Evolutionary conservation across 2,797 vertebrate species (phyloP).

Genomic region (Poeciliopsis presidionis): DNA sequence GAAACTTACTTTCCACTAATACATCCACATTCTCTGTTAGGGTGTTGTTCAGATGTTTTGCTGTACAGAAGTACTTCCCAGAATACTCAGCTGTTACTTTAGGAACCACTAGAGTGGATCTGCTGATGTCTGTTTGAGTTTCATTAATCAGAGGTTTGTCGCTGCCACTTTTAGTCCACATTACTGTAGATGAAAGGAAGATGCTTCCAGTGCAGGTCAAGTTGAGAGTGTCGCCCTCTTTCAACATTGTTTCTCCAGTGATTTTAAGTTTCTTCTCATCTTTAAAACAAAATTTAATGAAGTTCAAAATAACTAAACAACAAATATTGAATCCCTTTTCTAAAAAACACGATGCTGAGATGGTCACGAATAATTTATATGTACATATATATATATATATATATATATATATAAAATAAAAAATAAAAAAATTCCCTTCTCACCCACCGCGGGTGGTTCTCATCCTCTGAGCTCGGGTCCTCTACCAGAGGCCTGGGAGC

Average conservation of each 20-base stretch:
- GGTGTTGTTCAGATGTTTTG: constrained; percentile 15
- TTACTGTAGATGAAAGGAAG: constrained; percentile 42
- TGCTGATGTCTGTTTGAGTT: neutral
- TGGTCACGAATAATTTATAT: no score
- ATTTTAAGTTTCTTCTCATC: constrained; percentile 6
- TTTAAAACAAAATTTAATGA: neutral
- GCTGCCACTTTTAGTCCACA: constrained; percentile 28
- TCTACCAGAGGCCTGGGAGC: no score
- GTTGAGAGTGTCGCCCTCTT: constrained; percentile 41
- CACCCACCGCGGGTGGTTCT: no score
- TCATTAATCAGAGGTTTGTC: neutral
- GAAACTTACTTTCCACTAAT: constrained; percentile 9
- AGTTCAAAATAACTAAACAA: neutral
- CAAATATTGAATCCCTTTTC: no score
- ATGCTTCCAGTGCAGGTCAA: constrained; percentile 60
- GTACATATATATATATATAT: no score
- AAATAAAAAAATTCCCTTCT: no score
- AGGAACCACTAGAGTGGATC: constrained; percentile 11
- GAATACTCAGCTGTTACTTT: constrained; percentile 37
- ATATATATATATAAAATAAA: no score
- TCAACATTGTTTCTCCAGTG: constrained; percentile 3
- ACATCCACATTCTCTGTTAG: constrained; percentile 3
- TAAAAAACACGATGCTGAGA: neutral
- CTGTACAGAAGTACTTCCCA: constrained; percentile 58
- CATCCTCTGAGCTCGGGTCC: no score